Conservation (phyloP, 2,113 vertebrate genomes). For the Fulica atra region DNA sequence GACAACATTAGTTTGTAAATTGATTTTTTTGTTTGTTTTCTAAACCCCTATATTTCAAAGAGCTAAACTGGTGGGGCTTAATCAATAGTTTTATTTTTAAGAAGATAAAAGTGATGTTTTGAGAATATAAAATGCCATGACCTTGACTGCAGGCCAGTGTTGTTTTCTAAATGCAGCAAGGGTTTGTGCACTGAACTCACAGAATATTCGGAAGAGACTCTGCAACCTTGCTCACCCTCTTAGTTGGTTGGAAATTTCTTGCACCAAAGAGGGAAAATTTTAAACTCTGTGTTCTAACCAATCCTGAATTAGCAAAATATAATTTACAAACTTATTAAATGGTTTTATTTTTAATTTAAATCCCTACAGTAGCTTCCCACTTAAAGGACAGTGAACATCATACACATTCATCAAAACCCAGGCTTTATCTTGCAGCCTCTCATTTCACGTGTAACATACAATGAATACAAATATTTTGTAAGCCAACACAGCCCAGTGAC, state of each 20-base stretch:
- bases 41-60: neutral
- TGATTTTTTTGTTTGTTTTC: neutral
- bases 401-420: neutral
- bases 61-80: neutral
- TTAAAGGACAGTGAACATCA: neutral
- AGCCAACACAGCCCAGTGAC: neutral
- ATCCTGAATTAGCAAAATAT: neutral
- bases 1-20: neutral
- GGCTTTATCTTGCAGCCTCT: neutral
- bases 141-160: neutral
- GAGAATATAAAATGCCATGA: neutral
- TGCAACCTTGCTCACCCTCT: neutral
- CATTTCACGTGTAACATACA: neutral
- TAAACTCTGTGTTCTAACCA: neutral
- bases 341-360: neutral
- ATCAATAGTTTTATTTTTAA: neutral
- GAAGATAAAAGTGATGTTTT: neutral
- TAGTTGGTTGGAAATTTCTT: neutral
- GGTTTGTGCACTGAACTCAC: neutral
- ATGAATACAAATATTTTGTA: neutral
- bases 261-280: constrained; percentile 23
- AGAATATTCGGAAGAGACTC: neutral
- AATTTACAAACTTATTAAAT: neutral
- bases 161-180: neutral
- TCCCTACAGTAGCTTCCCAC: neutral